Percentiles rank a stretch among this genome's conserved stretches.
Evolutionary conservation across 2,888 invertebrate genomes (phyloP).

Genomic region (Polydrusus tereticollis): DNA sequence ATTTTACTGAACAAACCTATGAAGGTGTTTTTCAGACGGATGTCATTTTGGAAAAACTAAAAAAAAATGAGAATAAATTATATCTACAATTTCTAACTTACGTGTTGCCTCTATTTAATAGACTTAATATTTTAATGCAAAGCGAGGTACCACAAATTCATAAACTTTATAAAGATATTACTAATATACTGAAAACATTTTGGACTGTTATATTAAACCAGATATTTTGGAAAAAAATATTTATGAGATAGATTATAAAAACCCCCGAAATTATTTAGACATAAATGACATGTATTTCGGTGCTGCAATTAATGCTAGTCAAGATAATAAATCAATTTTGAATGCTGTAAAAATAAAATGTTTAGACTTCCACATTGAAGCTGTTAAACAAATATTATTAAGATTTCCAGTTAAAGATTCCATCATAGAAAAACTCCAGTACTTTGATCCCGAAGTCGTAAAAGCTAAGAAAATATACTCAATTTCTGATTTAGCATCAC

Average conservation of each 20-base stretch:
- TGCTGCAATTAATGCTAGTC: background rate
- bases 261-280: slow-evolving; percentile 33
- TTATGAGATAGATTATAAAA: slow-evolving; percentile 35
- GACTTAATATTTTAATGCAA: slow-evolving; percentile 43
- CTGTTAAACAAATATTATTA: slow-evolving; percentile 32
- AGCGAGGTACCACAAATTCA: slow-evolving; percentile 40
- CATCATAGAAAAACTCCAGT: slow-evolving; percentile 10
- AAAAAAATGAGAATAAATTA: slow-evolving; percentile 15
- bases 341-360: slow-evolving; percentile 31
- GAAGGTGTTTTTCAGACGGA: slow-evolving; percentile 13
- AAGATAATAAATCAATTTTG: background rate
- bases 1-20: slow-evolving; percentile 33
- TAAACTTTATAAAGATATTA: slow-evolving; percentile 26
- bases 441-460: slow-evolving; percentile 8
- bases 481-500: slow-evolving; percentile 9
- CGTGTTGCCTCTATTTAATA: slow-evolving; percentile 33
- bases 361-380: slow-evolving; percentile 41
- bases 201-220: slow-evolving; percentile 36
- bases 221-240: slow-evolving; percentile 10
- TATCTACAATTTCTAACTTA: slow-evolving; percentile 34
- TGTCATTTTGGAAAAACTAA: slow-evolving; percentile 21
- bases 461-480: background rate
- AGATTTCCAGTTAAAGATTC: slow-evolving; percentile 29
- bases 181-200: slow-evolving; percentile 27
- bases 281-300: slow-evolving; percentile 43